These are phyloP conservation scores for Xerus inauris DNA, from an alignment of 2,113 vertebrate genomes.

Conservation along the genomic window DNA sequence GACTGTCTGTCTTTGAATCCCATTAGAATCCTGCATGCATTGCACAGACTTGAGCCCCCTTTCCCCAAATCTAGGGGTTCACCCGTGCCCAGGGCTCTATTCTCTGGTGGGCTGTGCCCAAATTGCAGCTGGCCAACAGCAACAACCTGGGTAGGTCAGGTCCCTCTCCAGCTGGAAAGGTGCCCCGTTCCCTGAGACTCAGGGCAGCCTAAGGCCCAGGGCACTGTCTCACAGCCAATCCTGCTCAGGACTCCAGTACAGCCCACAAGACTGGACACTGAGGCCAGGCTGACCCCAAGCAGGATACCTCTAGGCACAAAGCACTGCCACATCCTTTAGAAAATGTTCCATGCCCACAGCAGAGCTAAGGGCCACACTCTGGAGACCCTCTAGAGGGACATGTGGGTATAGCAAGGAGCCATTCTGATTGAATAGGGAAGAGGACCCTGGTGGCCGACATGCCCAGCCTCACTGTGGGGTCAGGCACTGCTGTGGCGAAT, in stretches of 20 bases:
- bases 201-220: fast-evolving
- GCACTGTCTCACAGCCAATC: fast-evolving
- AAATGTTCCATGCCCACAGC: not conserved
- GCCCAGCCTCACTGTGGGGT: not conserved
- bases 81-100: not conserved
- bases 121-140: not conserved
- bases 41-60: fast-evolving
- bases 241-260: too few species aligned
- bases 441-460: too few species aligned
- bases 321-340: not conserved
- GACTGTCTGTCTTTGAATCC: too few species aligned
- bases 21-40: not conserved
- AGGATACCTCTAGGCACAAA: too few species aligned
- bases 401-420: fast-evolving
- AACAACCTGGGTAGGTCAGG: not conserved
- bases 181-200: not conserved
- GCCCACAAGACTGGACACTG: not conserved
- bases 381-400: not conserved
- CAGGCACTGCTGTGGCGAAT: not conserved
- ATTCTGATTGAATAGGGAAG: fast-evolving
- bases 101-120: not conserved
- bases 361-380: not conserved
- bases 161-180: not conserved
- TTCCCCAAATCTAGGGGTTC: not conserved
- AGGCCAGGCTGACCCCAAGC: not conserved